Conservation (phyloP, 2,888 invertebrate genomes). For the Bellardia bayeri region DNA sequence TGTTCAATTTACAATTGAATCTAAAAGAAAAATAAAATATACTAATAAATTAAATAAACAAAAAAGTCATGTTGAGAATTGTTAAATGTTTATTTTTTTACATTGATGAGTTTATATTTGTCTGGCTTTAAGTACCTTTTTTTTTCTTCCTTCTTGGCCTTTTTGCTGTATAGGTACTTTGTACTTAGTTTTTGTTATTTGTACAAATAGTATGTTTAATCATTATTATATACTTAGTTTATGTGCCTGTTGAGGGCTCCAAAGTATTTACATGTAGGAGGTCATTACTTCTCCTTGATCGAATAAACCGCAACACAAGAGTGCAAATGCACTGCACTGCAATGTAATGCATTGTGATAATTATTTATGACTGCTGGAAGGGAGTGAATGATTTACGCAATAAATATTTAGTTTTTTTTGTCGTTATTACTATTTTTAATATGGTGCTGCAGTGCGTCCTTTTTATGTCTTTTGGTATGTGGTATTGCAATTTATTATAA, state of each 20-base stretch:
- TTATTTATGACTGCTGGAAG: constrained; percentile 61
- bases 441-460: neutral
- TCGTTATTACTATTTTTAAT: neutral
- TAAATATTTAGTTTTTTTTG: constrained; percentile 19
- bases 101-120: constrained; percentile 59
- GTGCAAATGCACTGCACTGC: constrained; percentile 48
- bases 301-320: constrained; percentile 25
- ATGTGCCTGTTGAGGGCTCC: constrained; percentile 27
- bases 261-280: constrained; percentile 63
- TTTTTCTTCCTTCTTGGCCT: constrained; percentile 5
- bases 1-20: constrained; percentile 63
- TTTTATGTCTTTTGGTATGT: neutral
- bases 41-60: constrained; percentile 37
- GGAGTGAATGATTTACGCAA: constrained; percentile 57
- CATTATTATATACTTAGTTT: constrained; percentile 61
- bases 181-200: constrained; percentile 24
- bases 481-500: neutral
- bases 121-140: constrained; percentile 64
- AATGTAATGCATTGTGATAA: constrained; percentile 49
- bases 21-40: neutral
- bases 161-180: constrained; percentile 33
- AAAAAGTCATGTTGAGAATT: constrained; percentile 29
- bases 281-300: constrained; percentile 61
- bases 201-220: constrained; percentile 52
- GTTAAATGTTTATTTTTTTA: constrained; percentile 65